Evolutionary conservation across 2,888 invertebrate species (phyloP), one percentile per base, ranked within the genome.

Genomic region (Myathropa florea): DNA sequence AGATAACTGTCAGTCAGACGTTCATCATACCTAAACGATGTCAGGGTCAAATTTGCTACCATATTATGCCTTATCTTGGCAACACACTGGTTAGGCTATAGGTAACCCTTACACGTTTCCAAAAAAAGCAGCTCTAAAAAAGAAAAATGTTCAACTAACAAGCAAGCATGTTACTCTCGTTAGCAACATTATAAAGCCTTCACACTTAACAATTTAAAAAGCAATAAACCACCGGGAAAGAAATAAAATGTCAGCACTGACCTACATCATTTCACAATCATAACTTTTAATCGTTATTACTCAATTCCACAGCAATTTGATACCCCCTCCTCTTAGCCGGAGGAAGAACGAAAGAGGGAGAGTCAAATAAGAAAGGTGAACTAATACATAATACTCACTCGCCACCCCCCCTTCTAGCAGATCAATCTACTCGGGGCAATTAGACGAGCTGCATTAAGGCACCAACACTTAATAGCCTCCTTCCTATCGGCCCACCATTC

Each of bases 341-440:
- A 12, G 33, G 33, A 10, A 33, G 10, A 33, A 33, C 10, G 30
- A 33, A 4, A 30, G 4, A 0, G 33, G 3, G 33, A 1, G 33
- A 33, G 10, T 28, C 28, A 28, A 28, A 28, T 28, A 4, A 14
- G n/a, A 39, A 18, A 18, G 46, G 46, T 18, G 46, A 46, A 46
- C 46, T 46, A 46, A 46, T 57, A 14, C 57, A 23, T 23, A 57
- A 46, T 7, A 46, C 18, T 57, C 24, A 24, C 24, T 14, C 23
- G 4, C 24, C 24, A 24, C 57, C 55, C 26, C 26, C 12, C 53
- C 60, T 24, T 46, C 39, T 12, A 28, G 53, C 12, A 60, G 76
- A 77, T 68, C 68, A 77, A 60, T 68, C 68, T 70, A 70, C 61
- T 77, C 18, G n/a, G 33, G 2, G 77, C 68, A 77, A 77, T 77